These are phyloP conservation scores for Ophion slaviceki DNA, from an alignment of 2,888 invertebrate species.

Conservation along the genomic window DNA sequence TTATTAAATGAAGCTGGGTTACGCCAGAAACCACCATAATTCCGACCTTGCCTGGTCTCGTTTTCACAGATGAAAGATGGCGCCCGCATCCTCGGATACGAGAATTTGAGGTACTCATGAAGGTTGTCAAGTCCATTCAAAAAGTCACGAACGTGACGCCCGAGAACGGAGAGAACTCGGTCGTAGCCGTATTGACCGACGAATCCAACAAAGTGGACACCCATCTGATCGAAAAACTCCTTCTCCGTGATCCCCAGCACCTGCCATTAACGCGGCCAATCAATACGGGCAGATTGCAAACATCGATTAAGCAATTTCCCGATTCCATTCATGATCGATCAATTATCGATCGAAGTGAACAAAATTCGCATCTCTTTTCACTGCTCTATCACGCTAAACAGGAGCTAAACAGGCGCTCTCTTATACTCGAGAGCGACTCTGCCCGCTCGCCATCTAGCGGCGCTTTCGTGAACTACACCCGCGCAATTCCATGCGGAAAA, in stretches of 20 bases:
- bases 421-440: background rate
- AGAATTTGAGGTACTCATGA: conserved; percentile 98
- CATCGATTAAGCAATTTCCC: no score
- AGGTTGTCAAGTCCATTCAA: conserved; percentile 98
- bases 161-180: conserved; percentile 94
- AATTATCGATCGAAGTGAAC: no score
- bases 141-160: conserved; percentile 97
- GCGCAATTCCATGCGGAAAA: no score
- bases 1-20: background rate
- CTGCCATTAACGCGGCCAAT: conserved; percentile 83
- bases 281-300: no score
- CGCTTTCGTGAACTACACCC: background rate
- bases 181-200: conserved; percentile 98
- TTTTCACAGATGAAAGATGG: conserved; percentile 99
- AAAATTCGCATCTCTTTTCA: background rate
- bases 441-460: background rate
- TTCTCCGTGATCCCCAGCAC: conserved; percentile 93
- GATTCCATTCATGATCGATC: no score
- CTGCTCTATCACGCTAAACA: background rate
- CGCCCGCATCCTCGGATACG: conserved; percentile 95
- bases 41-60: conserved; percentile 90
- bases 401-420: background rate
- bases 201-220: conserved; percentile 96
- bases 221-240: conserved; percentile 97
- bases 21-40: conserved; percentile 27